Evolutionary conservation across 1,140 invertebrate genomes (phyloP).

Genomic region (Pogonomyrmex barbatus): DNA sequence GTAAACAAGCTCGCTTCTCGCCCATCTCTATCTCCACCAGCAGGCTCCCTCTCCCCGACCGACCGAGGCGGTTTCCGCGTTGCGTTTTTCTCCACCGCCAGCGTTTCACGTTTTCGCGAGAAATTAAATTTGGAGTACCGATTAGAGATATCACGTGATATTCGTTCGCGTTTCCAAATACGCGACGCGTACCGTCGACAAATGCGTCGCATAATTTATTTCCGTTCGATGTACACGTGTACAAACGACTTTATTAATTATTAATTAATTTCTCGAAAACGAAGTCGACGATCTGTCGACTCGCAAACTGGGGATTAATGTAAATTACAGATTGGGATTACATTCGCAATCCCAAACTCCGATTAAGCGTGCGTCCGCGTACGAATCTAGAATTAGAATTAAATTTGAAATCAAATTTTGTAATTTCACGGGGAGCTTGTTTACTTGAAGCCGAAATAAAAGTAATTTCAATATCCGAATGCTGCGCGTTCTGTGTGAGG

Average conservation of each 20-base stretch:
- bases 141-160: constrained; percentile 28
- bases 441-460: constrained; percentile 1
- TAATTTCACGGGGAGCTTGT: background rate
- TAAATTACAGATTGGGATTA: constrained; percentile 20
- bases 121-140: constrained; percentile 30
- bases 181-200: background rate
- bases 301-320: constrained; percentile 34
- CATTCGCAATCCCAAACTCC: background rate
- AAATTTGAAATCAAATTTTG: constrained; percentile 24
- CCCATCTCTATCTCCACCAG: background rate
- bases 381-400: constrained; percentile 35
- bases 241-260: constrained; percentile 49
- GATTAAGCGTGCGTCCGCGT: constrained; percentile 11
- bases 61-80: background rate
- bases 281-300: background rate
- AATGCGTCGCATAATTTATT: constrained; percentile 30
- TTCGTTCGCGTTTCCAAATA: background rate
- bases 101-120: too few species aligned
- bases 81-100: background rate
- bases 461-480: constrained; percentile 5
- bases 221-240: background rate
- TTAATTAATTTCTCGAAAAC: constrained; percentile 62
- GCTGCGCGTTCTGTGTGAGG: background rate
- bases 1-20: constrained; percentile 40
- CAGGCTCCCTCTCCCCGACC: too few species aligned